Conservation (phyloP, 2,113 vertebrate genomes). For the Ceyx melanurus region DNA sequence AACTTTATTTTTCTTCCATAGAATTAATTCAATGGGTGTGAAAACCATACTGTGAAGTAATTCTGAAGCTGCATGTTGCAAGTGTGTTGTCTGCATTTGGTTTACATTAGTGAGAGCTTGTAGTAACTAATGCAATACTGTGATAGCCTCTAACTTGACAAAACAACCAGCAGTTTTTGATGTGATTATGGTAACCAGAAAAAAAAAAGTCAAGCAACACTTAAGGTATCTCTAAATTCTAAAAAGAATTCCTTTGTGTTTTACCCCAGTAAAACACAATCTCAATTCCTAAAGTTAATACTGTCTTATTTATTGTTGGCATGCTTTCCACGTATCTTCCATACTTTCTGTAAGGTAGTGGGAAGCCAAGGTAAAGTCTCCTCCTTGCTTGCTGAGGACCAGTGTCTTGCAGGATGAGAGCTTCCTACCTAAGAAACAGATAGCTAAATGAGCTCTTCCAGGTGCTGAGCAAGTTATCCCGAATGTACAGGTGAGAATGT, state of each 20-base stretch:
- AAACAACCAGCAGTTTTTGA: neutral
- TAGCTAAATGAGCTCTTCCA: neutral
- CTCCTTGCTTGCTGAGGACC: neutral
- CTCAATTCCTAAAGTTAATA: neutral
- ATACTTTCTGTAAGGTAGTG: neutral
- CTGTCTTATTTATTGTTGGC: neutral
- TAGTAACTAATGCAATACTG: neutral
- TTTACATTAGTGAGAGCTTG: neutral
- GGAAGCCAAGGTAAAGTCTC: neutral
- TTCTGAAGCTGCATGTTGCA: neutral
- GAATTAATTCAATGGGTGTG: neutral
- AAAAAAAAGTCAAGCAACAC: neutral
- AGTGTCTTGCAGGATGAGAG: neutral
- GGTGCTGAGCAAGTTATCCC: neutral
- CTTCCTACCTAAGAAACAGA: neutral
- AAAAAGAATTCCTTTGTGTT: neutral
- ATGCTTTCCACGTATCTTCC: neutral
- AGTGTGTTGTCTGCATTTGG: neutral
- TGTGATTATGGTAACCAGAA: neutral
- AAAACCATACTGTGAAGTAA: neutral
- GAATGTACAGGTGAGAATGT: neutral
- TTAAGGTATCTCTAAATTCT: neutral
- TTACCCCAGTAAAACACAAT: neutral
- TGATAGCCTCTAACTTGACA: neutral
- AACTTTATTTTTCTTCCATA: neutral